Evolutionary conservation across 2,797 vertebrate species (phyloP).

Genomic region (Acropternis orthonyx): DNA sequence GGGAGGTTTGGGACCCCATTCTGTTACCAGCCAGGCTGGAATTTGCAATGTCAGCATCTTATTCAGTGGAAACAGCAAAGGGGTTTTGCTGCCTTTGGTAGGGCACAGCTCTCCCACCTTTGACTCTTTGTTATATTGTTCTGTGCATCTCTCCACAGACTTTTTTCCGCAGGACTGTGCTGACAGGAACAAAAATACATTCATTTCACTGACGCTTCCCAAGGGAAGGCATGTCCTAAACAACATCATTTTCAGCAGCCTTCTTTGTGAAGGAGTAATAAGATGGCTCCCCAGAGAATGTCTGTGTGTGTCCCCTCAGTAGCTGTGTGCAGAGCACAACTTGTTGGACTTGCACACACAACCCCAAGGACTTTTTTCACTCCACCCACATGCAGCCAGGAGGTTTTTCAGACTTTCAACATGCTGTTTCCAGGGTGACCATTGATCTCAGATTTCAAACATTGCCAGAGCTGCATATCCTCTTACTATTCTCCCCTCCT

Average conservation of each 20-base stretch:
- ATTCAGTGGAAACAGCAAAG: background rate
- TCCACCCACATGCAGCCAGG: background rate
- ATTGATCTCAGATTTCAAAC: conserved; percentile 54
- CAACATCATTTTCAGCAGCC: background rate
- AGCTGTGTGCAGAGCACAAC: background rate
- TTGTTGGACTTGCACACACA: conserved; percentile 13
- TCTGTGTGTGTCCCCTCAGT: background rate
- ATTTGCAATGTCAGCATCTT: background rate
- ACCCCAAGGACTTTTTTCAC: background rate
- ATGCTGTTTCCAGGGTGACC: conserved; percentile 40
- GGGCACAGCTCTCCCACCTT: background rate
- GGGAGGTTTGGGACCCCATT: background rate
- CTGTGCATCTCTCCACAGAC: background rate
- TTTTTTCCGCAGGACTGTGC: background rate
- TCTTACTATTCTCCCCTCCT: background rate
- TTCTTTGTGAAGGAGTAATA: background rate
- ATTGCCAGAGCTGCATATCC: background rate
- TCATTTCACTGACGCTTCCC: background rate
- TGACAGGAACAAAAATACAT: conserved; percentile 6
- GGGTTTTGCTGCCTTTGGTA: background rate
- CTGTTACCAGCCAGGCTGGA: background rate
- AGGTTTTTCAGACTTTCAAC: conserved; percentile 25
- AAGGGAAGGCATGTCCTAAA: background rate
- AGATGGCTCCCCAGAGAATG: background rate
- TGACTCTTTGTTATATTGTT: background rate